Percentiles rank a stretch among this genome's conserved stretches.
Conservation (phyloP, 2,113 vertebrate species). For the Equus przewalskii region DNA sequence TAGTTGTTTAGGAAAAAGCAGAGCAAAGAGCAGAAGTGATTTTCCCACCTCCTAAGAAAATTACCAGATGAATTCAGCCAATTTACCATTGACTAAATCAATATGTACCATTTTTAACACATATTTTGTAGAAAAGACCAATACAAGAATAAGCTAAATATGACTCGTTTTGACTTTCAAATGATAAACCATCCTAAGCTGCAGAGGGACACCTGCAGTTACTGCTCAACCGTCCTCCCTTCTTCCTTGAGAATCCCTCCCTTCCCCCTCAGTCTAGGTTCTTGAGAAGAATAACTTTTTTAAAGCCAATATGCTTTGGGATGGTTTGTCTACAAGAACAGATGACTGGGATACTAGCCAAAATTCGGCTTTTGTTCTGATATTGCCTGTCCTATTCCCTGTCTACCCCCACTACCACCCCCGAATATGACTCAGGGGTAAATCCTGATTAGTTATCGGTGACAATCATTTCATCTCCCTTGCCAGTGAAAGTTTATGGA, state of each 20-base stretch:
- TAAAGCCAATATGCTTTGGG: not conserved
- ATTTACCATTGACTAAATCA: not conserved
- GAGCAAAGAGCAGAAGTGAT: not conserved
- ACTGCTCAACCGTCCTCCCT: not conserved
- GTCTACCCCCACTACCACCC: accelerated
- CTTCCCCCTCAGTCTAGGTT: not conserved
- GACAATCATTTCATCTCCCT: not conserved
- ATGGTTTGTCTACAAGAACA: not conserved
- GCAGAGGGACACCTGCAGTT: not conserved
- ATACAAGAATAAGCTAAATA: not conserved
- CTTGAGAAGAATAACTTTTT: not conserved
- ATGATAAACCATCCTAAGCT: not conserved
- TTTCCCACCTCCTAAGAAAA: constrained; percentile 11
- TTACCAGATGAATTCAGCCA: not conserved
- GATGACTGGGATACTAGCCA: not conserved
- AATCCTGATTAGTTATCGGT: not conserved
- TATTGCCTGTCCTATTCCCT: not conserved
- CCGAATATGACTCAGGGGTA: not conserved
- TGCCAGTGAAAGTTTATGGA: constrained; percentile 1
- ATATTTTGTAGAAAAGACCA: constrained; percentile 14
- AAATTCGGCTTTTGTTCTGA: constrained; percentile 21
- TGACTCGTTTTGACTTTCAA: constrained; percentile 27
- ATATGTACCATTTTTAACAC: not conserved
- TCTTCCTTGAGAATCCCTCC: not conserved
- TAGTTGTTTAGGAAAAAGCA: not conserved